Evolutionary conservation across 2,113 vertebrate species (phyloP).

Genomic region (Galemys pyrenaicus): DNA sequence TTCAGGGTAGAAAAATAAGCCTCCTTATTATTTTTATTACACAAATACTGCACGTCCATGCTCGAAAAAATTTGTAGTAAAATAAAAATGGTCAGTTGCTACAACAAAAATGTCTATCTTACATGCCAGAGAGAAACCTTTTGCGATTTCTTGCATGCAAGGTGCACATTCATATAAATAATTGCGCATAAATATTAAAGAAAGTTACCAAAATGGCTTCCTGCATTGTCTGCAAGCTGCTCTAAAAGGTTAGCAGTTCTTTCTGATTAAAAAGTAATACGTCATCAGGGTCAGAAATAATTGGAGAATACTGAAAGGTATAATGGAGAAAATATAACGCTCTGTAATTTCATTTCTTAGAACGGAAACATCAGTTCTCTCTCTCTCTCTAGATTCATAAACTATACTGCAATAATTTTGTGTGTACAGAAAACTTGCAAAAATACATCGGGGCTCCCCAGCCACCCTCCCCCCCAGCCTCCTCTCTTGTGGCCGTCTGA

Average conservation of each 20-base stretch:
- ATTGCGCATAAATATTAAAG: not conserved
- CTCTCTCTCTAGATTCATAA: not conserved
- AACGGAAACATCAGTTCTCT: not conserved
- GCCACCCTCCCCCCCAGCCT: accelerated
- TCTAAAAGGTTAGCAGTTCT: not conserved
- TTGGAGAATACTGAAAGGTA: not conserved
- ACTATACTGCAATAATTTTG: not conserved
- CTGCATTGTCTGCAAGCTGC: accelerated
- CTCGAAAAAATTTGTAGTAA: not conserved
- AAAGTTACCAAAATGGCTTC: not conserved
- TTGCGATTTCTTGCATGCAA: not conserved
- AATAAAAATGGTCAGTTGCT: not conserved
- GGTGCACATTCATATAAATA: accelerated
- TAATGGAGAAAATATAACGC: not conserved
- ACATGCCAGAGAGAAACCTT: not conserved
- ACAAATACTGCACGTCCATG: not conserved
- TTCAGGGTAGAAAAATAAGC: conserved; percentile 64
- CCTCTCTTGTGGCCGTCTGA: accelerated
- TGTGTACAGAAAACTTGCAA: not conserved
- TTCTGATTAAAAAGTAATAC: not conserved
- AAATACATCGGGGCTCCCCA: not conserved
- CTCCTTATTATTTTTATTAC: conserved; percentile 70
- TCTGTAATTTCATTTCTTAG: not conserved
- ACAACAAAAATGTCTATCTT: not conserved
- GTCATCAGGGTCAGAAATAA: not conserved